Conservation (phyloP, 2,797 vertebrate species). For the Melanotaenia nigrans region DNA sequence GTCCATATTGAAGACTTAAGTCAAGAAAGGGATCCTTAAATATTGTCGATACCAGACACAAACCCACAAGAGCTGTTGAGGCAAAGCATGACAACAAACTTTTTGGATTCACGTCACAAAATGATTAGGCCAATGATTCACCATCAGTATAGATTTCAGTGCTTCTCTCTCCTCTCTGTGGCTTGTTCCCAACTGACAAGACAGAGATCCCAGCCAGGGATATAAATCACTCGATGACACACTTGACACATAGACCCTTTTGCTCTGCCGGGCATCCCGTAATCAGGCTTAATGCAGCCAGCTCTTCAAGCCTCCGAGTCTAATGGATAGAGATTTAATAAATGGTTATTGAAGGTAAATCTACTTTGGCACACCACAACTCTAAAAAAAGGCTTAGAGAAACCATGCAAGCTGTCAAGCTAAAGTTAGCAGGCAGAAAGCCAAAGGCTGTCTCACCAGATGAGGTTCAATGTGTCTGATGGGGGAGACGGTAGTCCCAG, state of each 20-base stretch:
- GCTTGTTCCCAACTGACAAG: constrained; percentile 76
- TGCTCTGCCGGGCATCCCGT: constrained; percentile 84
- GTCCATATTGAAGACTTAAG: constrained; percentile 75
- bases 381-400: constrained; percentile 81
- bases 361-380: constrained; percentile 90
- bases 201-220: constrained; percentile 75
- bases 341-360: constrained; percentile 99
- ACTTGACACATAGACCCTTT: constrained; percentile 84
- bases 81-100: constrained; percentile 25
- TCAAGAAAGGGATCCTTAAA: constrained; percentile 41
- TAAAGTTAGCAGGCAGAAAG: constrained; percentile 69
- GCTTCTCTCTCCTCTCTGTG: constrained; percentile 53
- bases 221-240: constrained; percentile 84
- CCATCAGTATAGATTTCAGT: constrained; percentile 41
- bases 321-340: constrained; percentile 98
- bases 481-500: constrained; percentile 49
- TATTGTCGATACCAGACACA: constrained; percentile 16
- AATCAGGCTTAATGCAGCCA: constrained; percentile 96
- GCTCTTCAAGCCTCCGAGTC: constrained; percentile 88
- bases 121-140: constrained; percentile 24
- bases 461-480: constrained; percentile 43
- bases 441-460: constrained; percentile 52
- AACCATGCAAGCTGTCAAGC: constrained; percentile 69
- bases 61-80: constrained; percentile 15
- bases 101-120: constrained; percentile 23